A percentile compares a stretch with the other conserved stretches of the same genome.
Evolutionary conservation across 2,113 vertebrate species (phyloP).

Genomic region (Dicentrarchus labrax): DNA sequence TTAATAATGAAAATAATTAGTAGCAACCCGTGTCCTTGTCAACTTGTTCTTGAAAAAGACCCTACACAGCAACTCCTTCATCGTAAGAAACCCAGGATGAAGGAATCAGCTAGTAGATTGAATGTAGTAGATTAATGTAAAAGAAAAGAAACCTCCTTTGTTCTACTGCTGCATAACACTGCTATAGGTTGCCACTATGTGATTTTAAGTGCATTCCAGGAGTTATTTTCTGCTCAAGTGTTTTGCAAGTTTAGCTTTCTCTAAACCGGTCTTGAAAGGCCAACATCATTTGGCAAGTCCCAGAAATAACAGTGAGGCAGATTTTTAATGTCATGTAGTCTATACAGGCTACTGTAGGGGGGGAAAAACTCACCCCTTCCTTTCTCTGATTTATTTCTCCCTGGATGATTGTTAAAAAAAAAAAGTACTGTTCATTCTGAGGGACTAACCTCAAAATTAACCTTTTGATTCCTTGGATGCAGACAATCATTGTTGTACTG

Average conservation of each 20-base stretch:
- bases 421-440: neutral
- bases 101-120: neutral
- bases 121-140: neutral
- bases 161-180: neutral
- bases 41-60: no score
- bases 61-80: neutral
- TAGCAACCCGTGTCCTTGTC: neutral
- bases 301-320: neutral
- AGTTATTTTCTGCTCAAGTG: neutral
- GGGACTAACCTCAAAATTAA: neutral
- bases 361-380: neutral
- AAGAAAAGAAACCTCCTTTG: neutral
- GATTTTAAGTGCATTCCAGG: neutral
- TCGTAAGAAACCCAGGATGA: neutral
- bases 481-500: no score
- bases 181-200: neutral
- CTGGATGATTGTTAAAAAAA: neutral
- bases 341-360: neutral
- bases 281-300: constrained; percentile 4
- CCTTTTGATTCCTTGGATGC: no score
- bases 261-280: neutral
- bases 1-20: neutral
- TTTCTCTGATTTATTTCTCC: neutral
- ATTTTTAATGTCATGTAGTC: neutral
- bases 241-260: neutral